Percentiles rank a stretch among this genome's conserved stretches.
phyloP scores from a whole-genome alignment of 2,888 invertebrate genomes.

The Calephelis perditalis region DNA sequence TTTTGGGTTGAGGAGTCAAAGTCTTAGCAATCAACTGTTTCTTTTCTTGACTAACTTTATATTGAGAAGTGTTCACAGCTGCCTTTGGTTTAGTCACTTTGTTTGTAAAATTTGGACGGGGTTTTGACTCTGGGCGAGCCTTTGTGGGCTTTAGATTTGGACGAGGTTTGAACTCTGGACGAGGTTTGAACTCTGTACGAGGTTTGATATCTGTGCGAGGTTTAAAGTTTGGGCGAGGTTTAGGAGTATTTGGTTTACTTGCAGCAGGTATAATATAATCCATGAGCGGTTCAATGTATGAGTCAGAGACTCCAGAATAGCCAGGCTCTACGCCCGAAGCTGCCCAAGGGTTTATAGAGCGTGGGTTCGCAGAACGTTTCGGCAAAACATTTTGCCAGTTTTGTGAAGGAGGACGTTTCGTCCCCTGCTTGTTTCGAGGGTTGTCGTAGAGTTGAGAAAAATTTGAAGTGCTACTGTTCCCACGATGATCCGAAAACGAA shows the following conservation, averaged over 20 bases:
- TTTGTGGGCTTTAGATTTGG: not conserved
- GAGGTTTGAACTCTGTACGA: not conserved
- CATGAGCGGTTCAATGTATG: not conserved
- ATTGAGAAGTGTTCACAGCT: not conserved
- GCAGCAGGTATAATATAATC: not conserved
- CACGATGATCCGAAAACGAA: slow-evolving; percentile 1
- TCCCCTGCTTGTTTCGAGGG: not conserved
- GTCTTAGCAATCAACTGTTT: not conserved
- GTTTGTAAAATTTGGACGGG: not conserved
- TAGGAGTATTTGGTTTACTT: not conserved
- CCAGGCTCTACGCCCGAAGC: not conserved
- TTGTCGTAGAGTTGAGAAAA: not conserved
- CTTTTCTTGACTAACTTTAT: not conserved
- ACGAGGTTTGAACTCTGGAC: not conserved
- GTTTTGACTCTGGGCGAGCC: not conserved
- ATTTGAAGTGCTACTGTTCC: not conserved
- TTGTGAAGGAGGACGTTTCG: slow-evolving; percentile 1
- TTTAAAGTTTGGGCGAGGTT: not conserved
- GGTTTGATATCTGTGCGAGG: not conserved
- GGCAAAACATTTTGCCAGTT: not conserved
- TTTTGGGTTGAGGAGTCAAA: not conserved
- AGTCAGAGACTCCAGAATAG: not conserved
- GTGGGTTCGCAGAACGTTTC: not conserved
- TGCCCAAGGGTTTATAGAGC: not conserved
- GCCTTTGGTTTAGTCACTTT: slow-evolving; percentile 3